These are phyloP conservation scores for Calliphora vomitoria DNA, from an alignment of 2,888 invertebrate genomes.

Conservation along the genomic window DNA sequence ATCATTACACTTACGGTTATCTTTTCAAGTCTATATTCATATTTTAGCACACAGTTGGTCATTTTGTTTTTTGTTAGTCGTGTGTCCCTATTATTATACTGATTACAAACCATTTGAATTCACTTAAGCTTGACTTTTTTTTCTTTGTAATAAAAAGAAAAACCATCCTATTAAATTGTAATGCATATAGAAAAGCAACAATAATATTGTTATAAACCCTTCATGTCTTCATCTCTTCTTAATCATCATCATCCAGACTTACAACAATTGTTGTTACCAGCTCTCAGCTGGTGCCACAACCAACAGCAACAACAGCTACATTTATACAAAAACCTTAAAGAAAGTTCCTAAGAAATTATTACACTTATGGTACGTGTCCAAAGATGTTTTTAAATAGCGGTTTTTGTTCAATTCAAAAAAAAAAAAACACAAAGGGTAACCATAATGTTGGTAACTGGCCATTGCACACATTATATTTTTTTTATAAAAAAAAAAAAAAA, in stretches of 20 bases:
- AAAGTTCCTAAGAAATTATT: constrained; percentile 68
- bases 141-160: constrained; percentile 43
- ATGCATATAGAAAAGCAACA: constrained; percentile 46
- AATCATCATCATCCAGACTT: constrained; percentile 11
- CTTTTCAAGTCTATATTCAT: background rate
- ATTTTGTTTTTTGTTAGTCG: constrained; percentile 35
- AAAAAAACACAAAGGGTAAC: constrained; percentile 40
- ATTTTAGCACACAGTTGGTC: constrained; percentile 35
- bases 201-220: constrained; percentile 10
- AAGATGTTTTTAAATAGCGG: constrained; percentile 57
- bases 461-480: constrained; percentile 47
- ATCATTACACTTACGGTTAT: constrained; percentile 41
- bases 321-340: constrained; percentile 56
- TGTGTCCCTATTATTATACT: constrained; percentile 66
- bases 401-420: constrained; percentile 48
- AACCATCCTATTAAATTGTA: constrained; percentile 45
- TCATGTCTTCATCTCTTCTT: constrained; percentile 12
- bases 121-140: constrained; percentile 70
- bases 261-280: constrained; percentile 51
- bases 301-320: background rate
- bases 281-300: constrained; percentile 38
- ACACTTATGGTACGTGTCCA: constrained; percentile 68
- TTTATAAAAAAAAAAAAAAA: constrained; percentile 12
- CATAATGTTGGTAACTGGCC: constrained; percentile 47
- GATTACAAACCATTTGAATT: constrained; percentile 63